Evolutionary conservation across 2,113 vertebrate genomes (phyloP).

Genomic region (Chunga burmeisteri): DNA sequence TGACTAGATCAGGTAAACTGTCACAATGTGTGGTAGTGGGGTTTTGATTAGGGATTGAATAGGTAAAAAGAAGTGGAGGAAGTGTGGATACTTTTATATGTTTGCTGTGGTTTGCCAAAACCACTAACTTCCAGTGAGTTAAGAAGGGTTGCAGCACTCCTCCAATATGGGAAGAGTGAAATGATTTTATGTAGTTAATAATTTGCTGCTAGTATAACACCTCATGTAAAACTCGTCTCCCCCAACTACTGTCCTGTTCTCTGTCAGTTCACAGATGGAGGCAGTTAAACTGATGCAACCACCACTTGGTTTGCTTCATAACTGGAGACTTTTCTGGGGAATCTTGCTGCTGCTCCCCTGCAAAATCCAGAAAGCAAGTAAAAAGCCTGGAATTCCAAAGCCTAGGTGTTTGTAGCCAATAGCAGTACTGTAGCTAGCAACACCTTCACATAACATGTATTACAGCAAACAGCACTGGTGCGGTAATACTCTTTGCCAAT

Average conservation of each 20-base stretch:
- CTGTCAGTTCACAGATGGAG: background rate
- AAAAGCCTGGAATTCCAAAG: background rate
- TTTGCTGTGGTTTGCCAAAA: background rate
- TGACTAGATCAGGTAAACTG: background rate
- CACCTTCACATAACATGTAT: background rate
- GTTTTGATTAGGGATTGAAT: background rate
- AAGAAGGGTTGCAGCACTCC: background rate
- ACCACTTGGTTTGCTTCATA: background rate
- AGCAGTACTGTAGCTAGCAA: background rate
- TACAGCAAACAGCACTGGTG: background rate
- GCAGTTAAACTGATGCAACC: background rate
- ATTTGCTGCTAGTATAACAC: background rate
- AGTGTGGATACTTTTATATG: background rate
- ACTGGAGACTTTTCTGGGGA: background rate
- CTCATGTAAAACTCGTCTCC: background rate
- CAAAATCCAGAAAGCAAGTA: background rate
- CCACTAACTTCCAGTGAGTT: background rate
- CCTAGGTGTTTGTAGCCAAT: background rate
- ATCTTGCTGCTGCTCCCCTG: background rate
- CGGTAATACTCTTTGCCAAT: background rate
- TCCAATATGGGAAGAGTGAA: rapidly evolving
- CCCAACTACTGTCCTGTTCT: background rate
- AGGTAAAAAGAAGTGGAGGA: background rate
- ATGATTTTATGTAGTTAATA: background rate
- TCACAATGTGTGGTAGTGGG: rapidly evolving